A percentile compares a stretch with the other conserved stretches of the same genome.
Conservation (phyloP, 2,888 invertebrate genomes). For the Ichneumon xanthorius region DNA sequence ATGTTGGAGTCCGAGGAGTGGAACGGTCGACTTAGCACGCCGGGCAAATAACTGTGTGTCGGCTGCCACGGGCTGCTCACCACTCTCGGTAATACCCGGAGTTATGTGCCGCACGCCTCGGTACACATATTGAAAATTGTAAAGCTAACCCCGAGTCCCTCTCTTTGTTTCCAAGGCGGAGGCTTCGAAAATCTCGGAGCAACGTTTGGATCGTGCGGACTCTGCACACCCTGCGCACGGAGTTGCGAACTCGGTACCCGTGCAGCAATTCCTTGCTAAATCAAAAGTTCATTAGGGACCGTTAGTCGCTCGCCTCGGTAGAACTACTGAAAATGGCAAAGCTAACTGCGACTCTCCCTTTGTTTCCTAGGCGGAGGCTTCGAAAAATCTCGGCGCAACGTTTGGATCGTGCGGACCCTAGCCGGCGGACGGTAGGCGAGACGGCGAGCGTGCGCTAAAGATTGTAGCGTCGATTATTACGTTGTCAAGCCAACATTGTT, state of each 20-base stretch:
- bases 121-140: conserved; percentile 32
- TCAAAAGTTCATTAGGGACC: too few relatives aligned
- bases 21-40: conserved; percentile 61
- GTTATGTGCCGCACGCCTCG: conserved; percentile 26
- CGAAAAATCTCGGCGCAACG: conserved; percentile 32
- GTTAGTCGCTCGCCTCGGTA: background rate
- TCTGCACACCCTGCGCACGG: too few relatives aligned
- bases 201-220: too few relatives aligned
- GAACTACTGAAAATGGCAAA: conserved; percentile 25
- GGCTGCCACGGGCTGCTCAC: conserved; percentile 42
- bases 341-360: conserved; percentile 10
- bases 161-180: conserved; percentile 31
- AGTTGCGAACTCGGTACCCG: too few relatives aligned
- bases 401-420: conserved; percentile 12
- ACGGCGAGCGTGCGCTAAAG: conserved; percentile 1
- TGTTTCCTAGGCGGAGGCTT: conserved; percentile 29
- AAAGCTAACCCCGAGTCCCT: background rate
- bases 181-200: too few relatives aligned
- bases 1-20: conserved; percentile 53
- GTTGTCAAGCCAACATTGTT: conserved; percentile 50
- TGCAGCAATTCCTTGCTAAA: too few relatives aligned
- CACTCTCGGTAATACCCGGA: conserved; percentile 48
- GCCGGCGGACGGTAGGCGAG: too few relatives aligned
- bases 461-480: conserved; percentile 42
- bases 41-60: conserved; percentile 57